Evolutionary conservation across 2,797 vertebrate genomes (phyloP).

Genomic region (Parauchenoglanis punctatus): DNA sequence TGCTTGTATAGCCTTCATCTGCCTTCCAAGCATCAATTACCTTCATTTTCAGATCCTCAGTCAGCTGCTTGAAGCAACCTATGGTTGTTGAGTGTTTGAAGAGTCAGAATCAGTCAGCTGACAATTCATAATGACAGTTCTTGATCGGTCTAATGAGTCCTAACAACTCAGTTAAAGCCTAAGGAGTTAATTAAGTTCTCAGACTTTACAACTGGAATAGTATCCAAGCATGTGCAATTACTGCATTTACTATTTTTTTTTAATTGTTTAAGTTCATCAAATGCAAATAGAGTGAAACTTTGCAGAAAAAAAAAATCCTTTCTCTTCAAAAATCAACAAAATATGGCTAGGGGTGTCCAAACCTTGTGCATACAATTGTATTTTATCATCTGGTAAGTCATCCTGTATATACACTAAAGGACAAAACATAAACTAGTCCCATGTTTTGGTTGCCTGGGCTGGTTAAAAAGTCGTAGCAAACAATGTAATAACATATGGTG

Average conservation of each 20-base stretch:
- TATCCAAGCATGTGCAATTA: background rate
- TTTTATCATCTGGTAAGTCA: background rate
- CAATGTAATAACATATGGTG: background rate
- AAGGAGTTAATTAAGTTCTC: background rate
- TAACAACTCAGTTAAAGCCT: background rate
- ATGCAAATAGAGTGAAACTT: background rate
- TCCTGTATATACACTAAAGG: background rate
- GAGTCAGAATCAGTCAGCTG: background rate
- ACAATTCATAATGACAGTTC: background rate
- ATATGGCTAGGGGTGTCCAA: background rate
- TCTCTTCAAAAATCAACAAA: background rate
- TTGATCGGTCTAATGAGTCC: background rate
- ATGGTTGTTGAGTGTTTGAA: background rate
- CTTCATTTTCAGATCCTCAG: background rate
- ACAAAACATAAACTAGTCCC: background rate
- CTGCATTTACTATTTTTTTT: background rate
- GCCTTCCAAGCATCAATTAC: background rate
- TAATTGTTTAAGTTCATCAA: background rate
- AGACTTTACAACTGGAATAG: constrained; percentile 4
- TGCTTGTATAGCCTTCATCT: background rate
- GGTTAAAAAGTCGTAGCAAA: background rate
- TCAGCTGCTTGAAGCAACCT: background rate
- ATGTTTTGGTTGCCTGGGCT: background rate
- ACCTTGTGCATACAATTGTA: background rate
- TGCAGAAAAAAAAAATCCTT: background rate